Evolutionary conservation across 2,113 vertebrate genomes (phyloP), one percentile per base, ranked within the genome.

Genomic region (human): DNA sequence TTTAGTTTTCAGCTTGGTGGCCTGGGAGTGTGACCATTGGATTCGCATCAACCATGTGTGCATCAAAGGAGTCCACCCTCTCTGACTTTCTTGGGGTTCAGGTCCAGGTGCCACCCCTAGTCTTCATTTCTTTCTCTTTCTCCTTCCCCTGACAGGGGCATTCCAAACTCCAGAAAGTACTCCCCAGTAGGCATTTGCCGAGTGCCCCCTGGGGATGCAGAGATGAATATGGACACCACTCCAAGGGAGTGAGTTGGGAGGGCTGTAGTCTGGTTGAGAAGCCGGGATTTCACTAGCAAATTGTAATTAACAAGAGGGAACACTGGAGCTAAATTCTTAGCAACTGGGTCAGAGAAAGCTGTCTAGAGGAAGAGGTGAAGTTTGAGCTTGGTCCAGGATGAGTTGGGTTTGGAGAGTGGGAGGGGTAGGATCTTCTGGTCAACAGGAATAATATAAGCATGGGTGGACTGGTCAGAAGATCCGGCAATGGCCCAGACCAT

Each of bases 211-310:
- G 1, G 1, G 32, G 30, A 17, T 66, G 35, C 59, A 48, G 43
- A 72, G n/a, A 6, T 38, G 11, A 50, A 43, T 14, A 0, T 10
- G 1, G n/a, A 18, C 25, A 0, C 40, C 2, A 0, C 30, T 66
- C 73, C 32, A 30, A 6, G 43, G 0, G 43, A 43, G 12, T 1
- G 40, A 18, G n/a, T 57, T 8, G 10, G 38, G 23, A 86, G 35
- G 43, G 43, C 35, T 13, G 57, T 16, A 1, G 59, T 43, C 38
- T 50, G 11, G 1, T 5, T 3, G 13, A 73, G 32, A 38, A 64
- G 35, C 82, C 23, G 30, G 18, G 7, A 23, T 8, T 16, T 66
- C 38, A 6, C 61, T 57, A 23, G 32, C 82, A 10, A 59, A 48
- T 82, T 73, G 18, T n/a, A 48, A 55, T 52, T 30, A 40, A 38